Evolutionary conservation across 1,140 invertebrate genomes (phyloP).

Genomic region (Neuroterus valhalla): DNA sequence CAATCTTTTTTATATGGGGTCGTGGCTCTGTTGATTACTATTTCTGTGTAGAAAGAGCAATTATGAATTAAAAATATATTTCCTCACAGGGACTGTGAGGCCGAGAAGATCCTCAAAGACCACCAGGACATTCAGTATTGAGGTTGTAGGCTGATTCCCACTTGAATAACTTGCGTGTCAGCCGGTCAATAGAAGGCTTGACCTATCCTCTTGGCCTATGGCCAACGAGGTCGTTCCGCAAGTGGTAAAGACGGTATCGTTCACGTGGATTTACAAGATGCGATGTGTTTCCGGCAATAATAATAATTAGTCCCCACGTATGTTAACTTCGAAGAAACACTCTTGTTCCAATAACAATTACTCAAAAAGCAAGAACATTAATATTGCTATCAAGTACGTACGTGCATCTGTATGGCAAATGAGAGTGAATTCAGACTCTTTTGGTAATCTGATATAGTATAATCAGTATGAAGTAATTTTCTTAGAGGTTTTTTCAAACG

Average conservation of each 20-base stretch:
- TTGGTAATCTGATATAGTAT: too few species aligned
- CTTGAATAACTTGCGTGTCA: slow-evolving; percentile 2
- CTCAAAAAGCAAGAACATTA: neutral
- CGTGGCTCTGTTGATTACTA: too few species aligned
- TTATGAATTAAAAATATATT: too few species aligned
- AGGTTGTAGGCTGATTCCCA: slow-evolving; percentile 21
- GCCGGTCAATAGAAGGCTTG: slow-evolving; percentile 26
- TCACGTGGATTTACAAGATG: neutral
- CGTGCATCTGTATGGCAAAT: too few species aligned
- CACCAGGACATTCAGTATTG: neutral
- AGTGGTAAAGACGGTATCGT: slow-evolving; percentile 26
- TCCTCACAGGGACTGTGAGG: neutral
- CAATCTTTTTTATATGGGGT: too few species aligned
- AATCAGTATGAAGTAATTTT: too few species aligned
- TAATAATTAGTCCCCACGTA: slow-evolving; percentile 10
- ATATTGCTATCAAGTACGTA: neutral
- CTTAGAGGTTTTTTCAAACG: too few species aligned
- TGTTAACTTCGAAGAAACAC: neutral
- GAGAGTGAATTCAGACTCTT: too few species aligned
- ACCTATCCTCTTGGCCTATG: slow-evolving; percentile 25
- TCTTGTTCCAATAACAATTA: slow-evolving; percentile 9
- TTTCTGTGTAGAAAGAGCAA: too few species aligned
- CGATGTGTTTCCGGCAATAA: neutral
- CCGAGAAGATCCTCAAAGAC: neutral
- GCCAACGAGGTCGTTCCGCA: slow-evolving; percentile 30